Evolutionary conservation across 2,113 vertebrate species (phyloP), one percentile per base, ranked within the genome.

Genomic region (Promerops cafer): DNA sequence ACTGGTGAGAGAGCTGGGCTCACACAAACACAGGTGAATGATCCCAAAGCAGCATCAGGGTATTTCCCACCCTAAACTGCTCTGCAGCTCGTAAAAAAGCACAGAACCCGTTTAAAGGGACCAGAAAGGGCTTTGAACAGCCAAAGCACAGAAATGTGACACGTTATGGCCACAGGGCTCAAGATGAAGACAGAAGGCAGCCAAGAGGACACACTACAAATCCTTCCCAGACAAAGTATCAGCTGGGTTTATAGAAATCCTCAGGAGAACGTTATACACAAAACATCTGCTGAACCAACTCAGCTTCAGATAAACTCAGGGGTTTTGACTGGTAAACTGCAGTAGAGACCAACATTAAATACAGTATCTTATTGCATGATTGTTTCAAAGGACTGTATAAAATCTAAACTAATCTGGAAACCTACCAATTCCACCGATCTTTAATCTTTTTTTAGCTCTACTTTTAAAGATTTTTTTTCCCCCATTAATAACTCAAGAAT

Each of bases 1-100:
- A 3, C 0, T 6, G 7, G 4, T 5, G 40, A 64, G 53, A 3
- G 45, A 80, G 31, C 63, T 21, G 18, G 27, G 69, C 59, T 64
- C 70, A 60, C 47, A 33, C 23, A 45, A 49, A 75, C 0, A 0
- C 70, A 42, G 69, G 31, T 40, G 85, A 81, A 45, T 0, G 0
- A 63, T 44, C 49, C 37, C 21, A 37, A 21, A 71, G 37, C 44
- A 44, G n/a, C 30, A 60, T 1, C 27, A 33, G 45, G 45, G 26
- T 5, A 45, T 37, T 60, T 56, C 57, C 49, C 39, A 53, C 16
- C 8, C 50, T 22, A 2, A 90, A 49, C 22, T 5, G 18, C 75
- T 60, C 9, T 11, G 18, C 60, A 57, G 64, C 31, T 37, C 50
- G 56, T 47, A 42, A 68, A 61, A 76, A 27, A 60, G n/a, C 72